Evolutionary conservation across 2,888 invertebrate genomes (phyloP), one percentile per base, ranked within the genome.

Genomic region (Acanthosepion lycidas): DNA sequence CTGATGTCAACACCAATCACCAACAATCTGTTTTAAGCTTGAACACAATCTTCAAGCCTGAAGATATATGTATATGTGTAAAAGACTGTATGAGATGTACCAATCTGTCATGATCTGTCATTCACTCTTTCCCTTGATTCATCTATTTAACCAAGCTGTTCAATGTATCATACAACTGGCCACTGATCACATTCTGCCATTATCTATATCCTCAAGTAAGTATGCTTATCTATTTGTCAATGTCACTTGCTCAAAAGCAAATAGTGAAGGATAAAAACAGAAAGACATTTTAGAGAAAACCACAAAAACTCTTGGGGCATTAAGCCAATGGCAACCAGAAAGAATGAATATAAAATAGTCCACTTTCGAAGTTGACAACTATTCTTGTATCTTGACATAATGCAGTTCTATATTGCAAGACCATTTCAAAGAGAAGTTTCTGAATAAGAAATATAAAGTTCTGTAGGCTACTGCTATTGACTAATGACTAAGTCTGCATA

Each of bases 91-190:
- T n/a, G n/a, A 9, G 78, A 78, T 78, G n/a, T 1, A n/a, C 3
- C 78, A 78, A 78, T 78, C 78, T 78, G 78, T 78, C 78, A 78
- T 78, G 78, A 78, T 78, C n/a, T 78, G n/a, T 78, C 78, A 78
- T 78, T 78, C 12, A n/a, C 78, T n/a, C 12, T 78, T n/a, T 78
- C 15, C 12, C n/a, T 78, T 78, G 78, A 78, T 78, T 78, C 12
- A 78, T 78, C 78, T 78, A n/a, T n/a, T n/a, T n/a, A n/a, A n/a
- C n/a, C n/a, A n/a, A n/a, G n/a, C n/a, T n/a, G n/a, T n/a, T n/a
- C n/a, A n/a, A n/a, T n/a, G n/a, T n/a, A n/a, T 78, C 78, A 78
- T 15, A n/a, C 78, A 78, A 78, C 78, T n/a, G 78, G n/a, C 15
- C 78, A 78, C 78, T 78, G n/a, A 78, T 78, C 78, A 28, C n/a